Percentiles rank a stretch among this genome's conserved stretches.
Conservation (phyloP, 2,888 invertebrate species). For the Oxycera nigricornis region DNA sequence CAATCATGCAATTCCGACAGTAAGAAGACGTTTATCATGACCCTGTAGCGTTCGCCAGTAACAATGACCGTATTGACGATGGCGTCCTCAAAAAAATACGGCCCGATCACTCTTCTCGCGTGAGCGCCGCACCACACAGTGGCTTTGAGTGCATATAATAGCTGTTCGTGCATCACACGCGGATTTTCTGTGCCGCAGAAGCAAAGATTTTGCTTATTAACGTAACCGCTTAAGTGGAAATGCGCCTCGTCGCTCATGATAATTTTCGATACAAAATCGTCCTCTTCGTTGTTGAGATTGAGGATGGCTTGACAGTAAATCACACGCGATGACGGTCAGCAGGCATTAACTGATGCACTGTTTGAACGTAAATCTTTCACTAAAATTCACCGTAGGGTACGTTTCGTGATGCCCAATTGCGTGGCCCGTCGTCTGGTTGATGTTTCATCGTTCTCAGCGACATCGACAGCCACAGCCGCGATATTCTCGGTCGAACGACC, state of each 20-base stretch:
- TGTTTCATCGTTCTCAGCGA: constrained; percentile 40
- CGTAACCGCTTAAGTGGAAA: constrained; percentile 34
- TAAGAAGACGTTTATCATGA: constrained; percentile 26
- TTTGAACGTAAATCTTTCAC: background rate
- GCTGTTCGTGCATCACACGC: background rate
- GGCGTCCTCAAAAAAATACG: background rate
- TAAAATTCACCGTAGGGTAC: constrained; percentile 13
- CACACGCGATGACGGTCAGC: constrained; percentile 42
- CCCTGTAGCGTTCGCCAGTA: constrained; percentile 26
- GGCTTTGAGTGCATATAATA: background rate
- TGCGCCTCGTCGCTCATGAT: constrained; percentile 39
- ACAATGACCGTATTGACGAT: constrained; percentile 5
- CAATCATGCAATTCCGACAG: background rate
- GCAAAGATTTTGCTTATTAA: constrained; percentile 4
- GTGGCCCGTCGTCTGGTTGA: constrained; percentile 43
- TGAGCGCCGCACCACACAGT: constrained; percentile 15
- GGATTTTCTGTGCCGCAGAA: constrained; percentile 3
- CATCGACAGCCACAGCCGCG: constrained; percentile 38
- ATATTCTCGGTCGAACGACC: constrained; percentile 40
- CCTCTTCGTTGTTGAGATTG: constrained; percentile 38
- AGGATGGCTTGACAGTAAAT: constrained; percentile 36
- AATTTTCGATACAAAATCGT: constrained; percentile 38
- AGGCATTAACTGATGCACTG: constrained; percentile 3
- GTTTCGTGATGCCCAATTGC: constrained; percentile 44
- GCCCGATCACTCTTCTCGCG: constrained; percentile 5